Evolutionary conservation across 2,113 vertebrate genomes (phyloP).

Genomic region (Antennarius striatus): DNA sequence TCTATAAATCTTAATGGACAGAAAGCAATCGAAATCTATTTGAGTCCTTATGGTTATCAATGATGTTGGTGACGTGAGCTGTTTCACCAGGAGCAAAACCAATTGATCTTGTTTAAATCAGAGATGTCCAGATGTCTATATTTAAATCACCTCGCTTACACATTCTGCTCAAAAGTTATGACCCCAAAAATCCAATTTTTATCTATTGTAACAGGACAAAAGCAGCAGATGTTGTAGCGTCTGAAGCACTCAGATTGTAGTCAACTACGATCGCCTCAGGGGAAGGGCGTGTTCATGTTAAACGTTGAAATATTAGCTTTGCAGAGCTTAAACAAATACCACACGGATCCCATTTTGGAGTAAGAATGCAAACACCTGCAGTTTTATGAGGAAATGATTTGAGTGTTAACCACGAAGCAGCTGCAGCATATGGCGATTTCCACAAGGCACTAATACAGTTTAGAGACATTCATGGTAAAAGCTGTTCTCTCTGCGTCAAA

Average conservation of each 20-base stretch:
- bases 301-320: constrained; percentile 16
- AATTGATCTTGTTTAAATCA: neutral
- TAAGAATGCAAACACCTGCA: neutral
- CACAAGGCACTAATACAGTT: constrained; percentile 7
- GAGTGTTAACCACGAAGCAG: neutral
- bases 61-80: no score
- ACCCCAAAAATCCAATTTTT: neutral
- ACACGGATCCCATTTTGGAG: neutral
- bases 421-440: neutral
- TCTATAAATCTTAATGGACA: no score
- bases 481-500: constrained; percentile 1
- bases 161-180: neutral
- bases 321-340: neutral
- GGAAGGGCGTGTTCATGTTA: neutral
- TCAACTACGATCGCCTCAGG: neutral
- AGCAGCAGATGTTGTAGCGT: no score
- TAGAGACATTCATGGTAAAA: neutral
- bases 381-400: neutral
- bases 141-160: constrained; percentile 8
- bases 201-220: neutral
- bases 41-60: neutral
- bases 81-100: no score
- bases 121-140: neutral
- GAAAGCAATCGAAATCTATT: neutral
- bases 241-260: neutral